A percentile compares a stretch with the other conserved stretches of the same genome.
Evolutionary conservation across 2,888 invertebrate species (phyloP).

Genomic region (Tetheella fluctuosa): DNA sequence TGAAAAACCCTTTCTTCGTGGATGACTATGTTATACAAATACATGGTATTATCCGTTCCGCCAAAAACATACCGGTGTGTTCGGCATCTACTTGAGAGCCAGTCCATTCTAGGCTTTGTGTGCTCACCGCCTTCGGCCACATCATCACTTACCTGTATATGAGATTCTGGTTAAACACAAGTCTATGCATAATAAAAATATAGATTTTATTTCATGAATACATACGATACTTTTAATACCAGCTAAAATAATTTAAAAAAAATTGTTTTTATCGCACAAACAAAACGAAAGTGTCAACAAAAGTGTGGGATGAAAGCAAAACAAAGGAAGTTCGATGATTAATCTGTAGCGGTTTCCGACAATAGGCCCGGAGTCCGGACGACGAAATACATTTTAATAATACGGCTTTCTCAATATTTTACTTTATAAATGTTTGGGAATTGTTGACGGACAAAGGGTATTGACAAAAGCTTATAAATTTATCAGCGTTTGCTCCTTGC

Average conservation of each 20-base stretch:
- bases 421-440: conserved; percentile 14
- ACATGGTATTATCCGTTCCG: too few species aligned
- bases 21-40: too few species aligned
- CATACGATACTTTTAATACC: too few species aligned
- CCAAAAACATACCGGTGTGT: too few species aligned
- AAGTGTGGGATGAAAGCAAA: conserved; percentile 18
- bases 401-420: conserved; percentile 15
- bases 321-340: conserved; percentile 22
- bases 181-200: too few species aligned
- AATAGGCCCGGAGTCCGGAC: conserved; percentile 16
- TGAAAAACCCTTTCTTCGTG: too few species aligned
- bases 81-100: too few species aligned
- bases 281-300: conserved; percentile 9
- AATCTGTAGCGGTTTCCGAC: conserved; percentile 16
- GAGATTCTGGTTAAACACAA: too few species aligned
- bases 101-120: too few species aligned
- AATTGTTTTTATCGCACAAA: background rate
- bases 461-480: conserved; percentile 10
- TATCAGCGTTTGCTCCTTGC: background rate
- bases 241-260: background rate
- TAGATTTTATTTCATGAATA: too few species aligned
- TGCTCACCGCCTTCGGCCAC: too few species aligned
- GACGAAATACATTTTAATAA: conserved; percentile 16
- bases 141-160: too few species aligned
- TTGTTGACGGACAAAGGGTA: conserved; percentile 8